A percentile compares a stretch with the other conserved stretches of the same genome.
Evolutionary conservation across 2,113 vertebrate species (phyloP).

Genomic region (Nettapus auritus): DNA sequence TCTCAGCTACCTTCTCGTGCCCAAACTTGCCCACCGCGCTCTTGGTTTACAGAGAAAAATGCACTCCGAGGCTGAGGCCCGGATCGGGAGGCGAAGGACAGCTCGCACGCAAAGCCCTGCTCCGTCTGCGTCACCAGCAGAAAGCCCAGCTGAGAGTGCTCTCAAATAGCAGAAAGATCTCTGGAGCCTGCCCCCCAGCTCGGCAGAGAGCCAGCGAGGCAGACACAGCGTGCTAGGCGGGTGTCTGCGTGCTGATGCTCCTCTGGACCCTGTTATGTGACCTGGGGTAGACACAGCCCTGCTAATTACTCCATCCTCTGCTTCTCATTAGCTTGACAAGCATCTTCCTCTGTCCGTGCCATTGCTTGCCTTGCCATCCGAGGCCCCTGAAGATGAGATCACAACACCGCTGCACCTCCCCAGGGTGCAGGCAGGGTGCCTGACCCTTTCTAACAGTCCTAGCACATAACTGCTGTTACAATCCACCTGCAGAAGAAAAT

Average conservation of each 20-base stretch:
- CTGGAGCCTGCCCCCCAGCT: neutral
- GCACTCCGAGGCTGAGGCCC: neutral
- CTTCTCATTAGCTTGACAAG: neutral
- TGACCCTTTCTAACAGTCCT: neutral
- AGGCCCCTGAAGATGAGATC: neutral
- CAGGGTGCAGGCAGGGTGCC: neutral
- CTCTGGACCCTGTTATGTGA: neutral
- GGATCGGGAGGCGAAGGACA: accelerated
- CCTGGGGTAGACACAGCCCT: neutral
- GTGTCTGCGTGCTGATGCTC: neutral
- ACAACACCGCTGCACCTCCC: neutral
- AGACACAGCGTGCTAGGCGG: neutral
- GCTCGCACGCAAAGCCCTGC: neutral
- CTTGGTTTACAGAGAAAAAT: neutral
- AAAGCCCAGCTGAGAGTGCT: neutral
- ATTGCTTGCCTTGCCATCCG: neutral
- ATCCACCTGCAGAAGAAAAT: neutral
- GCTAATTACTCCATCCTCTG: neutral
- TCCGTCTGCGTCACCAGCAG: neutral
- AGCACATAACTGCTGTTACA: neutral
- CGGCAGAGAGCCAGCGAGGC: neutral
- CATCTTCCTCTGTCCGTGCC: accelerated
- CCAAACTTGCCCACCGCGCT: constrained; percentile 22
- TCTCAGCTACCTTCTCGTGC: neutral
- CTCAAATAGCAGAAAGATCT: neutral